Evolutionary conservation across 1,140 invertebrate species (phyloP).

Genomic region (Drosophila oshimai): DNA sequence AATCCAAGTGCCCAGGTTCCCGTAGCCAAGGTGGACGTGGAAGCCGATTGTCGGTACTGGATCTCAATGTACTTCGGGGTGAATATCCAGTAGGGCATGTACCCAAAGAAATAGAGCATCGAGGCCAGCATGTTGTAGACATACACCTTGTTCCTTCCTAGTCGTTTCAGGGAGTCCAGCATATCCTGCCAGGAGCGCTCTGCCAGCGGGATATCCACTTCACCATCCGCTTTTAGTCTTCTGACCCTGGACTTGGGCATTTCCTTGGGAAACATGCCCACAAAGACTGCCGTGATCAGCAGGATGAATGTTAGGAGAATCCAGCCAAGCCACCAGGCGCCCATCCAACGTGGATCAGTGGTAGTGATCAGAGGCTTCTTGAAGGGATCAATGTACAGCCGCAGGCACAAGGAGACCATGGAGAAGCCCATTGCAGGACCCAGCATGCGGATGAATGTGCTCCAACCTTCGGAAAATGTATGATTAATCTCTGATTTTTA

Average conservation of each 20-base stretch:
- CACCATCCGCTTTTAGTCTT: constrained; percentile 13
- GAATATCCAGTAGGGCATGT: constrained; percentile 89
- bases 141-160: constrained; percentile 85
- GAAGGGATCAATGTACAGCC: constrained; percentile 87
- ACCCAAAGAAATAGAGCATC: constrained; percentile 88
- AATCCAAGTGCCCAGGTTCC: constrained; percentile 88
- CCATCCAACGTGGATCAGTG: constrained; percentile 89
- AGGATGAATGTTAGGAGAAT: constrained; percentile 86
- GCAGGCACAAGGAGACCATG: constrained; percentile 87
- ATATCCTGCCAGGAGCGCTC: constrained; percentile 56
- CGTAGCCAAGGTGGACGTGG: constrained; percentile 86
- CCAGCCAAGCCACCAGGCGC: constrained; percentile 92
- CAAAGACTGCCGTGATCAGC: constrained; percentile 85
- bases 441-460: constrained; percentile 87
- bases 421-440: constrained; percentile 89
- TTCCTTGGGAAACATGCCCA: constrained; percentile 87
- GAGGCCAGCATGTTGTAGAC: constrained; percentile 87
- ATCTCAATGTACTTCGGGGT: constrained; percentile 90
- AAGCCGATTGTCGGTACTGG: constrained; percentile 88
- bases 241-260: constrained; percentile 83
- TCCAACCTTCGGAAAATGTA: constrained; percentile 83
- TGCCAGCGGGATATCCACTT: not conserved
- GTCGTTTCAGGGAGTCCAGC: constrained; percentile 41
- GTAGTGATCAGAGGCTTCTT: constrained; percentile 87
- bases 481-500: not conserved